Conservation (phyloP, 2,797 vertebrate genomes). For the Typhlichthys subterraneus region DNA sequence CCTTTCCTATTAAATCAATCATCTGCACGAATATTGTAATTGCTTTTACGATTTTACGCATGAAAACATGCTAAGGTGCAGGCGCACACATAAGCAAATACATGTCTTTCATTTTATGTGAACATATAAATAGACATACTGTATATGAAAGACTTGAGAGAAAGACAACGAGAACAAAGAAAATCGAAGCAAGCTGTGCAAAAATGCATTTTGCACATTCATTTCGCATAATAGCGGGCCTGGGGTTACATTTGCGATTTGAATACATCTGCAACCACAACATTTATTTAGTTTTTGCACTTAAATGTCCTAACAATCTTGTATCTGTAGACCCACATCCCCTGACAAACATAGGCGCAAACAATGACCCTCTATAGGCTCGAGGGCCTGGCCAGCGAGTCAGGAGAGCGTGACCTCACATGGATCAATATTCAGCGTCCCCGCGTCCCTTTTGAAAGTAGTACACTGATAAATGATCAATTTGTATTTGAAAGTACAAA, state of each 20-base stretch:
- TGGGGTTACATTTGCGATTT: conserved; percentile 2
- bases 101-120: no score
- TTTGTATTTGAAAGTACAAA: conserved; percentile 63
- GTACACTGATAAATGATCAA: conserved; percentile 78
- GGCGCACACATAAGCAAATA: conserved; percentile 4
- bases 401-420: conserved; percentile 63
- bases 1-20: no score
- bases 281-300: conserved; percentile 38
- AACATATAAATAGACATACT: no score
- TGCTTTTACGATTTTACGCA: conserved; percentile 45
- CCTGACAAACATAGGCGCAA: conserved; percentile 62
- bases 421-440: conserved; percentile 72
- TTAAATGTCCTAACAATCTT: conserved; percentile 27
- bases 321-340: conserved; percentile 17
- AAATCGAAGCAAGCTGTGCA: conserved; percentile 31
- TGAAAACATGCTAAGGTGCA: conserved; percentile 1
- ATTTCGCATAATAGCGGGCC: neutral
- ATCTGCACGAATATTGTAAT: no score
- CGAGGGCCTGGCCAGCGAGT: conserved; percentile 57
- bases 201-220: conserved; percentile 16
- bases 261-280: conserved; percentile 18
- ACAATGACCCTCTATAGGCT: conserved; percentile 59
- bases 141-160: neutral
- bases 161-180: conserved; percentile 39
- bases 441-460: conserved; percentile 73